Percentiles rank a stretch among this genome's conserved stretches.
Evolutionary conservation across 2,888 invertebrate genomes (phyloP).

Genomic region (Microchrysa polita): DNA sequence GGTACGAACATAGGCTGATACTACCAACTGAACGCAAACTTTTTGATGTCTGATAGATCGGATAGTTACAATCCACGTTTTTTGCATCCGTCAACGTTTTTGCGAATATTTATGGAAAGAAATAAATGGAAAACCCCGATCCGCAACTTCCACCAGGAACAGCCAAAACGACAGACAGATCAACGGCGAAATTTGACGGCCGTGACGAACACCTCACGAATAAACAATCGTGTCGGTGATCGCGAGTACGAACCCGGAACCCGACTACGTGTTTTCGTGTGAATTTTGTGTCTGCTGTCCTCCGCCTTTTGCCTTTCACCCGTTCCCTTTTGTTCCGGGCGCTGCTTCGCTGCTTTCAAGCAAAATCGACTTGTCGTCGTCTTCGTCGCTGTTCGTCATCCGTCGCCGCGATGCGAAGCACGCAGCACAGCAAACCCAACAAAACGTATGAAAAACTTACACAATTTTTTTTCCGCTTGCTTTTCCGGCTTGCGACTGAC

Average conservation of each 20-base stretch:
- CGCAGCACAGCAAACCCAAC: slow-evolving; percentile 26
- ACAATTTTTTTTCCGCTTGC: not conserved
- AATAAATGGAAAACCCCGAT: not conserved
- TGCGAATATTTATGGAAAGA: not conserved
- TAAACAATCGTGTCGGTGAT: no score
- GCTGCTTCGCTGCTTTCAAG: not conserved
- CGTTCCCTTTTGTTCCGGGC: slow-evolving; percentile 28
- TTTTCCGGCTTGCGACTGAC: not conserved
- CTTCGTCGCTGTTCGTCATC: not conserved
- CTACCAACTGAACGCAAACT: no score
- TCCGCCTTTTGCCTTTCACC: slow-evolving; percentile 13
- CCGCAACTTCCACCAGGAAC: no score
- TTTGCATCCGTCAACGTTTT: not conserved
- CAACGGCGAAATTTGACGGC: slow-evolving; percentile 9
- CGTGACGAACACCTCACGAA: not conserved
- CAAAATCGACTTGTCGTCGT: not conserved
- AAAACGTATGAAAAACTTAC: slow-evolving; percentile 28
- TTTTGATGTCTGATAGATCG: no score
- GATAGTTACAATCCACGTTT: no score
- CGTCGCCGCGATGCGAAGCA: slow-evolving; percentile 7
- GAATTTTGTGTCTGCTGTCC: slow-evolving; percentile 9
- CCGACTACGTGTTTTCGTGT: slow-evolving; percentile 34
- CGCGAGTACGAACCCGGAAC: not conserved
- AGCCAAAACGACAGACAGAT: not conserved
- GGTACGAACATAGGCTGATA: no score